Base-by-base conservation (phyloP, 2,888 invertebrate species). In the Harpalus rubripes region DNA sequence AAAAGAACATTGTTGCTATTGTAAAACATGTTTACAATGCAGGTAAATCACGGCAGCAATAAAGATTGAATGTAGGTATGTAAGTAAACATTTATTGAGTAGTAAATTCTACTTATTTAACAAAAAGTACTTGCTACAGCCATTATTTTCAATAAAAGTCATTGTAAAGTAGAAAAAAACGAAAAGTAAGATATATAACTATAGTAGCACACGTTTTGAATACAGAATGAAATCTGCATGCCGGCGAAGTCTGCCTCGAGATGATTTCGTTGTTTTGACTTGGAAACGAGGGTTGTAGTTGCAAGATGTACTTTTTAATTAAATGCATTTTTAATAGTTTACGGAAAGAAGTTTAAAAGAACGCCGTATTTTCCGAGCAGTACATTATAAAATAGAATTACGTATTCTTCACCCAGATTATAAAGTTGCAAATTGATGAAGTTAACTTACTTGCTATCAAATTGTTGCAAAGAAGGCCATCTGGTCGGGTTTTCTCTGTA, bases 41-140 rank as follows among this genome's bases (percentile, higher is more conserved):
- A 52, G 10, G 44, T 52, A 52, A 52, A 52, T 52, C 44, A 52
- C 10, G 10, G 0, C 12, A 52, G 44, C 72, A 74, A 74, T 74
- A 74, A 74, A 74, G 72, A 74, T 74, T 74, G 41, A 74, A 74
- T 74, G 72, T 44, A 41, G 16, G 18, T 74, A 18, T 74, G 72
- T 74, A 41, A 74, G 72, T 78, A 74, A 18, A 78, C 78, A 78
- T 78, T 78, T 78, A 78, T 78, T 78, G 78, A 58, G 78, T 58
- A 78, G 58, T 78, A 78, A 78, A 78, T 78, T 78, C 78, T 44
- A 74, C 72, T 78, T 78, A 78, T 78, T 78, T 78, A 78, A 26
- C 78, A 78, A 78, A 78, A 78, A 58, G 78, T 56, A 58, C 78
- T 78, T 78, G 26, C 10, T 78, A 3, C n/a, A 8, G 32, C 78